Evolutionary conservation across 2,888 invertebrate species (phyloP), one percentile per base, ranked within the genome.

Genomic region (Eupithecia vulgata): DNA sequence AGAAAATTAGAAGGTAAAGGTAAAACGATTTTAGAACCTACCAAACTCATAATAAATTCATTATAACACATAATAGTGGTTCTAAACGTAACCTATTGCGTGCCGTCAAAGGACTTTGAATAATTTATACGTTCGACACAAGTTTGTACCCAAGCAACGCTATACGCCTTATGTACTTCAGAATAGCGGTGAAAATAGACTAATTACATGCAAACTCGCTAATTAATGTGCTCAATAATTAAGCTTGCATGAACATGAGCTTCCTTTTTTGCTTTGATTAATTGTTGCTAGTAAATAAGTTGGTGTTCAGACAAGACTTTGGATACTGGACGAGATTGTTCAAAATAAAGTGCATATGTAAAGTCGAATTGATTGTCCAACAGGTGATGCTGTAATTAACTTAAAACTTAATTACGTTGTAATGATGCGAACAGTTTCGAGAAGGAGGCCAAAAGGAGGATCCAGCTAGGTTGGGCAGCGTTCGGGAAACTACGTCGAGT

Each of bases 181-280:
- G 59, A 17, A 66, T 77, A 79, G 73, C 70, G 74, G 52, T 67
- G 59, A 71, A 59, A 66, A 61, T 52, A 34, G 17, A 57, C 35
- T 17, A 25, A 25, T 37, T 65, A 59, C 59, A 70, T 64, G 67
- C 74, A 69, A 57, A 37, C 57, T 64, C 73, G 73, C 57, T 94
- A 93, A 94, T 94, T 93, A 93, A 93, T 94, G 93, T 93, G 92
- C 92, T 93, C 93, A 94, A 92, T 93, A 93, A 94, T 93, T 91
- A 92, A 88, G 89, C 90, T 85, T 90, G 90, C 90, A 91, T 90
- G 87, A 87, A 88, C 91, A 86, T 90, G 90, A 89, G 93, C 93
- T 94, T 93, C 93, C 93, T 91, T 93, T 91, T 93, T 90, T 88
- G 88, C 88, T 90, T 87, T 94, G 94, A 94, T 94, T 93, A 94